Conservation (phyloP, 2,113 vertebrate species). For the Puma concolor region DNA sequence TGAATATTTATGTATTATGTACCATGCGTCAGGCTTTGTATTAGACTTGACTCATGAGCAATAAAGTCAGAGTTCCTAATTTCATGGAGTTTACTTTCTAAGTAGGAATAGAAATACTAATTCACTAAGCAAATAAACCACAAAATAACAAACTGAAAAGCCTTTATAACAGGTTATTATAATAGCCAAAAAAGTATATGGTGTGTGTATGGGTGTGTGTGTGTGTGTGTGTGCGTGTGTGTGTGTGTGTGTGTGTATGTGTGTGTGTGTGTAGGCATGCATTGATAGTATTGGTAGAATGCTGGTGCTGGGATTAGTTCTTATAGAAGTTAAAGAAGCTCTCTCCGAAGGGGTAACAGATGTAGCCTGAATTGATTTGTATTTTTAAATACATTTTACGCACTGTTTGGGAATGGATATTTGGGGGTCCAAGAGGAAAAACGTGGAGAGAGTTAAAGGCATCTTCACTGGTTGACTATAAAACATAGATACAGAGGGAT, state of each 20-base stretch:
- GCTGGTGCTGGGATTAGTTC: not conserved
- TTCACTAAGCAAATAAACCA: not conserved
- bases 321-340: not conserved
- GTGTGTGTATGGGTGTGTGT: no score
- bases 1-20: not conserved
- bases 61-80: not conserved
- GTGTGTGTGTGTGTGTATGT: not conserved
- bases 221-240: no score
- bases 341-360: not conserved
- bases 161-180: not conserved
- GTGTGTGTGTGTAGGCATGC: not conserved
- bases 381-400: not conserved
- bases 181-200: not conserved
- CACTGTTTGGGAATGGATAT: not conserved
- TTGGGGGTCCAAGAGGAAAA: not conserved
- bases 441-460: not conserved
- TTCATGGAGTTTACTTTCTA: not conserved
- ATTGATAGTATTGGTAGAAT: not conserved
- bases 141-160: not conserved
- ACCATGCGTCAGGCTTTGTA: not conserved
- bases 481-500: not conserved
- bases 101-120: not conserved
- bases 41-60: not conserved
- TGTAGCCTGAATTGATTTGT: not conserved
- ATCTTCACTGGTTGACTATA: not conserved